Conservation (phyloP, 2,888 invertebrate genomes). For the Cataglyphis livida region DNA sequence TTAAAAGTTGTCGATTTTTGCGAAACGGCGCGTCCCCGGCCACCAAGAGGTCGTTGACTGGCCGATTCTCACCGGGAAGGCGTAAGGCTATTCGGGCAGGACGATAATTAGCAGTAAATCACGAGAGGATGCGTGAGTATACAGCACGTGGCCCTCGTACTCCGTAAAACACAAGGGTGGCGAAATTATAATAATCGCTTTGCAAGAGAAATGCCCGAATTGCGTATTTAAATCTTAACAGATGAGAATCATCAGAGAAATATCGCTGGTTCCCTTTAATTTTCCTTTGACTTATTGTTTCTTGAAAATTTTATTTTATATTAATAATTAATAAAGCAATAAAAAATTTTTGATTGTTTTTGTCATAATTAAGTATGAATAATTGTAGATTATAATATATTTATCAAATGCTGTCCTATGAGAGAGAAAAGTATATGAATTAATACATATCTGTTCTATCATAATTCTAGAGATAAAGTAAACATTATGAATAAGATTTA, state of each 20-base stretch:
- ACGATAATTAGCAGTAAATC: slow-evolving; percentile 77
- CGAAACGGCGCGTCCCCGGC: slow-evolving; percentile 65
- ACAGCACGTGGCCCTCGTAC: slow-evolving; percentile 59
- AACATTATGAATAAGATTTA: background rate
- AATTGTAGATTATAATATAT: background rate
- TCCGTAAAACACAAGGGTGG: slow-evolving; percentile 67
- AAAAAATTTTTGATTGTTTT: background rate
- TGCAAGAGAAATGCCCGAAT: slow-evolving; percentile 45
- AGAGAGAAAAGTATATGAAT: background rate
- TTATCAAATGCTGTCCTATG: background rate
- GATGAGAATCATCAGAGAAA: slow-evolving; percentile 16
- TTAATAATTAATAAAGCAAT: background rate
- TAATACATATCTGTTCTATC: background rate
- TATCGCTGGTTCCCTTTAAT: slow-evolving; percentile 15
- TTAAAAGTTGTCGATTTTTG: slow-evolving; percentile 76
- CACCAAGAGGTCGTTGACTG: slow-evolving; percentile 72
- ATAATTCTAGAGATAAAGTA: background rate
- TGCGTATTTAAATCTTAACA: slow-evolving; percentile 61
- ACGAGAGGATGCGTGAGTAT: slow-evolving; percentile 63
- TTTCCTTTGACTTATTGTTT: background rate
- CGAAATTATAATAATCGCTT: slow-evolving; percentile 71
- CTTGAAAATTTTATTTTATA: background rate
- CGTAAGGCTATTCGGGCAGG: slow-evolving; percentile 66
- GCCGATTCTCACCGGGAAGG: slow-evolving; percentile 72
- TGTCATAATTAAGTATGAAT: background rate